Percentiles rank a stretch among this genome's conserved stretches.
Evolutionary conservation across 35 echinoderm and acorn worm species (phyloP).

Genomic region (Eucidaris tribuloides): DNA sequence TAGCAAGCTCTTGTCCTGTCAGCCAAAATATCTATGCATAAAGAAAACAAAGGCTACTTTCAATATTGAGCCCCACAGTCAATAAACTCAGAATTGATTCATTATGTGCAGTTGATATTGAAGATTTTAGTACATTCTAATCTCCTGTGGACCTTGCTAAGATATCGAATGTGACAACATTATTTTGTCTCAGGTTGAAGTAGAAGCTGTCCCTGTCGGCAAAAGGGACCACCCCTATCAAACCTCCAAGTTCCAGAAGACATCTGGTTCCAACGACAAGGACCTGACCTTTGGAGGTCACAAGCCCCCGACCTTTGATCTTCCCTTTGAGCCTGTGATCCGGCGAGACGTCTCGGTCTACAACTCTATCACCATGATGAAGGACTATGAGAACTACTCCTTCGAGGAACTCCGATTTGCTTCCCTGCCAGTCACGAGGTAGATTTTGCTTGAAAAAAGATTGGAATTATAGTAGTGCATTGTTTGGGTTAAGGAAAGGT

Average conservation of each 20-base stretch:
- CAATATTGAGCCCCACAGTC: too few species aligned
- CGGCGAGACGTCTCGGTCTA: constrained; percentile 71
- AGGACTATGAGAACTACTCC: constrained; percentile 95
- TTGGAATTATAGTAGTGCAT: too few species aligned
- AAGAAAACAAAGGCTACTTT: too few species aligned
- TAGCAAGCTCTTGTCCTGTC: too few species aligned
- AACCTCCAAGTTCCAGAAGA: constrained; percentile 33
- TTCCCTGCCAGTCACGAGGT: constrained; percentile 85
- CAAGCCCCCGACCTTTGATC: constrained; percentile 60
- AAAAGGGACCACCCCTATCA: constrained; percentile 62
- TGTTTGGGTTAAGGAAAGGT: too few species aligned
- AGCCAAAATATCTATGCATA: too few species aligned
- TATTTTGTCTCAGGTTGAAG: constrained; percentile 98
- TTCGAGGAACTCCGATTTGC: constrained; percentile 97
- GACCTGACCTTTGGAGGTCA: constrained; percentile 90
- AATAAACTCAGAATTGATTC: too few species aligned
- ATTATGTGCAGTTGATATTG: too few species aligned
- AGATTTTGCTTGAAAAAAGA: too few species aligned
- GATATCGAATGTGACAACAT: too few species aligned
- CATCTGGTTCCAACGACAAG: constrained; percentile 35
- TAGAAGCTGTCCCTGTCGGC: constrained; percentile 86
- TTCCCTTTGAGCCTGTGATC: constrained; percentile 70
- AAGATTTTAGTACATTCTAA: too few species aligned
- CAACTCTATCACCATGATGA: constrained; percentile 98
- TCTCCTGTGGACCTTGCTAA: too few species aligned